Conservation (phyloP, 2,113 vertebrate genomes). For the Grallaria varia region DNA sequence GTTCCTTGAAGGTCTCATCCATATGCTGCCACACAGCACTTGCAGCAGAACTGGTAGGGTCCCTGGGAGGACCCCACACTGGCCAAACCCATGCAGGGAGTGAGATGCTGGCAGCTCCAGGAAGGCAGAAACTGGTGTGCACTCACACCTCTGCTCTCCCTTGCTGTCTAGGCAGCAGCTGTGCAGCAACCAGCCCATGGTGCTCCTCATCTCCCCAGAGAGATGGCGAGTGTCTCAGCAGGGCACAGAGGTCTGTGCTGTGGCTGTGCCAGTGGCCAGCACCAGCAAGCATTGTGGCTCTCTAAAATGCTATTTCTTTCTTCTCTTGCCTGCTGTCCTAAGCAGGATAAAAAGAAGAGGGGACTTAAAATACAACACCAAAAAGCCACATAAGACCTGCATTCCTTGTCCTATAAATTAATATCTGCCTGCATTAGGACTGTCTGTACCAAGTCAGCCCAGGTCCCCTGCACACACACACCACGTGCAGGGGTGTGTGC, state of each 20-base stretch:
- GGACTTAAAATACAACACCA: background rate
- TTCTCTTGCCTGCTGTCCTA: background rate
- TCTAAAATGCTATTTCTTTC: background rate
- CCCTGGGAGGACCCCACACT: background rate
- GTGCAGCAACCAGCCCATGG: background rate
- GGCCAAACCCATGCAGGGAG: rapidly evolving
- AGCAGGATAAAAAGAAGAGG: background rate
- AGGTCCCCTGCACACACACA: rapidly evolving
- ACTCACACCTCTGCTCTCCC: background rate
- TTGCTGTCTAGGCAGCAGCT: background rate
- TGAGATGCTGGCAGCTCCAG: background rate
- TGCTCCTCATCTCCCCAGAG: background rate
- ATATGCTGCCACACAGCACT: background rate
- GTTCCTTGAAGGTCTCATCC: background rate
- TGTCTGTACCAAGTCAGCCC: background rate
- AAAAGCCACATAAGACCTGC: rapidly evolving
- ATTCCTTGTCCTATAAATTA: background rate
- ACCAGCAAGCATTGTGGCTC: rapidly evolving
- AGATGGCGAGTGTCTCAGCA: background rate
- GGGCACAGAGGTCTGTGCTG: background rate
- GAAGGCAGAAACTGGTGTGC: background rate
- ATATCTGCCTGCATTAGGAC: background rate
- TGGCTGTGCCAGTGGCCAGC: rapidly evolving
- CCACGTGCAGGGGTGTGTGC: rapidly evolving
- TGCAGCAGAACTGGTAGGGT: background rate